These are phyloP conservation scores for Epistrophe grossulariae DNA, from an alignment of 2,888 invertebrate genomes.

Conservation along the genomic window DNA sequence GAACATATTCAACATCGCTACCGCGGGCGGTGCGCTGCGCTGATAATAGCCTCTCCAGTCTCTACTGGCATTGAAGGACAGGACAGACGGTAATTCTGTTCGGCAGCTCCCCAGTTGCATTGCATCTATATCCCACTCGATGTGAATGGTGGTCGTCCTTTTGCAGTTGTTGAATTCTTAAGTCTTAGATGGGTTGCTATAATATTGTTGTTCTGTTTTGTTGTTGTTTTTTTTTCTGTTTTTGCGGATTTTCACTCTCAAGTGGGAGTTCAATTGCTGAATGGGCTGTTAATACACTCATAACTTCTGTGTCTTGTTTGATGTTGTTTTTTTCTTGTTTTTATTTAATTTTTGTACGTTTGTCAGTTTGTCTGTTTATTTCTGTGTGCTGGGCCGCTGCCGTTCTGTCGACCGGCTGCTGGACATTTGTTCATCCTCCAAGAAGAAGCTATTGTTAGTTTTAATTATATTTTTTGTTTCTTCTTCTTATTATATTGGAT, in stretches of 20 bases:
- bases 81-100: constrained; percentile 52
- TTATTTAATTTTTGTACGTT: constrained; percentile 4
- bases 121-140: constrained; percentile 53
- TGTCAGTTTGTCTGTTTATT: constrained; percentile 8
- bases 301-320: constrained; percentile 31
- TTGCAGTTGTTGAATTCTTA: constrained; percentile 42
- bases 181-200: constrained; percentile 2
- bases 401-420: not conserved
- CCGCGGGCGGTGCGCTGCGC: constrained; percentile 40
- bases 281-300: constrained; percentile 62
- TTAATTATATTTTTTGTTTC: constrained; percentile 52
- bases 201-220: constrained; percentile 12
- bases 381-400: not conserved
- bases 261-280: constrained; percentile 69
- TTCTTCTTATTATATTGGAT: constrained; percentile 1
- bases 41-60: constrained; percentile 31
- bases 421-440: constrained; percentile 31
- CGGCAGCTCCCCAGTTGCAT: constrained; percentile 18
- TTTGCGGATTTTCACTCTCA: constrained; percentile 44
- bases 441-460: constrained; percentile 46
- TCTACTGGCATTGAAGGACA: constrained; percentile 49
- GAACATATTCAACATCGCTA: constrained; percentile 43
- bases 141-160: constrained; percentile 53
- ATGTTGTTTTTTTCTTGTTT: not conserved
- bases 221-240: constrained; percentile 23